These are phyloP conservation scores for Dexiosoma caninum DNA, from an alignment of 2,888 invertebrate genomes.

Conservation along the genomic window DNA sequence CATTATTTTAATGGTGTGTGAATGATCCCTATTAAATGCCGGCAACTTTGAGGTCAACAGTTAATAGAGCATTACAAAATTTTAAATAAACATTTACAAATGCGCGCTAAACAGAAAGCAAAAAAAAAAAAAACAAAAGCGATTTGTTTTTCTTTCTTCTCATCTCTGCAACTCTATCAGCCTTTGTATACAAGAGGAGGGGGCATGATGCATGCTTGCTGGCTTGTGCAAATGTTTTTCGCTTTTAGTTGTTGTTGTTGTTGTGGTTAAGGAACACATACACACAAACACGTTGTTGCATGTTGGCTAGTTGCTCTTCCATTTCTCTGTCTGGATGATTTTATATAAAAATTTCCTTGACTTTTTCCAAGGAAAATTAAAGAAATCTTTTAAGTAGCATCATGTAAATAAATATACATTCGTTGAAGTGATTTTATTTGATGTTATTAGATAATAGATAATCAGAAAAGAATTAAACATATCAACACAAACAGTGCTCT, in stretches of 20 bases:
- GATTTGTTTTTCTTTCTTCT: constrained; percentile 22
- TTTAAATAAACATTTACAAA: constrained; percentile 60
- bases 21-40: constrained; percentile 48
- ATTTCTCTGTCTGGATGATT: background rate
- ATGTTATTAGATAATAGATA: constrained; percentile 32
- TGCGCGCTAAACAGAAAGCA: too few relatives aligned
- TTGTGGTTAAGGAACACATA: constrained; percentile 16
- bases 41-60: constrained; percentile 64
- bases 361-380: constrained; percentile 49
- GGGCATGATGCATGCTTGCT: constrained; percentile 15
- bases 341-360: constrained; percentile 54
- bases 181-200: background rate
- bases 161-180: constrained; percentile 22
- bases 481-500: too few relatives aligned
- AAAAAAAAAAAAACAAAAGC: constrained; percentile 34
- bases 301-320: background rate
- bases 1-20: constrained; percentile 26
- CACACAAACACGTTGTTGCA: background rate
- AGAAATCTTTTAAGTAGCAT: background rate
- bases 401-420: constrained; percentile 4
- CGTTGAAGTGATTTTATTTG: constrained; percentile 37
- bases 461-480: background rate
- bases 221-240: constrained; percentile 29
- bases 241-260: constrained; percentile 15
- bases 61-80: constrained; percentile 65